A percentile compares a stretch with the other conserved stretches of the same genome.
phyloP scores from a whole-genome alignment of 2,888 invertebrate species.

The Strigamia transsilvanica region DNA sequence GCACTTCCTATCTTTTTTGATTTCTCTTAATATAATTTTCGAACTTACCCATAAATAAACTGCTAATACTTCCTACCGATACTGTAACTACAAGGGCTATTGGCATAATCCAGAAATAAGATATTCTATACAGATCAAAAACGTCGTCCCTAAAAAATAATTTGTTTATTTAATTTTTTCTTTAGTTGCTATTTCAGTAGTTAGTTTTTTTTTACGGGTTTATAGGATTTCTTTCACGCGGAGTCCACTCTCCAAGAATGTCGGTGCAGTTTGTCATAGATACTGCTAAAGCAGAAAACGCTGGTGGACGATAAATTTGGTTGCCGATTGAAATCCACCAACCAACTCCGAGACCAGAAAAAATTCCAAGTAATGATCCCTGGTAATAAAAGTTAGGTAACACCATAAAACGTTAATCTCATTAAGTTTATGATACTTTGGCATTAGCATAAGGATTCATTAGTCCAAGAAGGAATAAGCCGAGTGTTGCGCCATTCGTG shows the following conservation, averaged over 20 bases:
- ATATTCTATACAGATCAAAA: neutral
- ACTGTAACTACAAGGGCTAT: neutral
- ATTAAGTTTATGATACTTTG: neutral
- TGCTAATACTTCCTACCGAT: neutral
- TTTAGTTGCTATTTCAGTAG: too few relatives aligned
- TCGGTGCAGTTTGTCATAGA: neutral
- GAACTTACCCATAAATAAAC: slow-evolving; percentile 26
- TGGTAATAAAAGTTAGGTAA: neutral
- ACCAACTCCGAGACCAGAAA: neutral
- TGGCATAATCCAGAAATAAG: slow-evolving; percentile 35
- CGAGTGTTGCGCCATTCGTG: slow-evolving; percentile 35
- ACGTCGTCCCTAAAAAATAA: slow-evolving; percentile 10
- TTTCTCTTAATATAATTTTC: neutral
- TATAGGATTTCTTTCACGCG: neutral
- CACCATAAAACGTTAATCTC: neutral
- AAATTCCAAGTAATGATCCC: neutral
- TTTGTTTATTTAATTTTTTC: neutral
- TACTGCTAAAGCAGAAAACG: neutral
- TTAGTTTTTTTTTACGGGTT: neutral
- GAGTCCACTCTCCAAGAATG: slow-evolving; percentile 28
- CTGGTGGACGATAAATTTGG: slow-evolving; percentile 18
- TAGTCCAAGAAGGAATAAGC: slow-evolving; percentile 40
- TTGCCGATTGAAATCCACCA: slow-evolving; percentile 46
- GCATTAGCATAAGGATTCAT: slow-evolving; percentile 41
- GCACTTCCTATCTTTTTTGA: too few relatives aligned